phyloP scores from a whole-genome alignment of 1,140 invertebrate genomes.

The Ostrea denselamellosa region DNA sequence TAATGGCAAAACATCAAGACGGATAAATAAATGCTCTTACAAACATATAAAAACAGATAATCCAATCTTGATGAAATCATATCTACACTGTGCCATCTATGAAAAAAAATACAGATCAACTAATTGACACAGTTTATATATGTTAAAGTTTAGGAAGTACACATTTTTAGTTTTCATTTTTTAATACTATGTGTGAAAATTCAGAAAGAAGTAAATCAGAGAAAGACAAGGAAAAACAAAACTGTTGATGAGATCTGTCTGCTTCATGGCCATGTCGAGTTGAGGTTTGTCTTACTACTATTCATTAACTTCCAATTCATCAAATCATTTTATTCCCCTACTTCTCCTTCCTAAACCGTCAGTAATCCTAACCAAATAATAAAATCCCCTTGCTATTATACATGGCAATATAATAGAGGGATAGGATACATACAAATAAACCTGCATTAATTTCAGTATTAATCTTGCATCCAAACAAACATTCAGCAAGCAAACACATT shows the following conservation, averaged over 20 bases:
- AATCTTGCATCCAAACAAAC: no score
- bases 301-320: slow-evolving; percentile 20
- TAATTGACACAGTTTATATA: no score
- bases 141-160: no score
- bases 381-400: not conserved
- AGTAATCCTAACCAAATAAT: slow-evolving; percentile 17
- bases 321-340: not conserved
- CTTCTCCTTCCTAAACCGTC: not conserved
- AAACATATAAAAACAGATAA: no score
- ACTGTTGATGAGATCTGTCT: not conserved
- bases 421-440: not conserved
- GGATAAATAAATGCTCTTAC: not conserved
- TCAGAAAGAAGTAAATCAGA: not conserved
- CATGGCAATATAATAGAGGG: not conserved
- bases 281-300: not conserved
- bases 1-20: not conserved
- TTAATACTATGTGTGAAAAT: not conserved
- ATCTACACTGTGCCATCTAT: no score
- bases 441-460: no score
- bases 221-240: not conserved
- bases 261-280: not conserved
- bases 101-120: no score
- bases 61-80: no score
- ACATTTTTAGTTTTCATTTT: not conserved
- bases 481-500: no score